Percentiles rank a stretch among this genome's conserved stretches.
Evolutionary conservation across 1,140 invertebrate genomes (phyloP).

Genomic region (Drosophila kurseongensis): DNA sequence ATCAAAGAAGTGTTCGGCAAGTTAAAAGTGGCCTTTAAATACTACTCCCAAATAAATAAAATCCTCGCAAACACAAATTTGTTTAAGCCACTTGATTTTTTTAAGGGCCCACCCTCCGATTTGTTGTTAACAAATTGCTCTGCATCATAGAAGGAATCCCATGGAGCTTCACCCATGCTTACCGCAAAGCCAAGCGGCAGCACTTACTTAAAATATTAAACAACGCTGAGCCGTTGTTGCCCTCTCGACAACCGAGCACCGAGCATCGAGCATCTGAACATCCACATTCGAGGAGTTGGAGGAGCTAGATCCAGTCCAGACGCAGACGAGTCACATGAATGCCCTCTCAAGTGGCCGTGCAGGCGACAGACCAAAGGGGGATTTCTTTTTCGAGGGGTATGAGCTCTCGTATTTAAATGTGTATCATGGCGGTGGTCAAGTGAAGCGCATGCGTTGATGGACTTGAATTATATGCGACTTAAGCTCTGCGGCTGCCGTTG

Average conservation of each 20-base stretch:
- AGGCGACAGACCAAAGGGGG: constrained; percentile 47
- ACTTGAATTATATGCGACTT: constrained; percentile 83
- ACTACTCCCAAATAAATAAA: not conserved
- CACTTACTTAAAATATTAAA: constrained; percentile 83
- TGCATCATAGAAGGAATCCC: constrained; percentile 22
- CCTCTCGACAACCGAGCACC: constrained; percentile 54
- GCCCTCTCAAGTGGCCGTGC: constrained; percentile 70
- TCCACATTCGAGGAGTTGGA: constrained; percentile 15
- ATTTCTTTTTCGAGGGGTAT: constrained; percentile 8
- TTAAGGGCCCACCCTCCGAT: not conserved
- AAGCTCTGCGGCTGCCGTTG: constrained; percentile 68
- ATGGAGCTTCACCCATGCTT: constrained; percentile 8
- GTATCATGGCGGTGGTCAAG: constrained; percentile 77
- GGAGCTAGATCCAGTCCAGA: constrained; percentile 41
- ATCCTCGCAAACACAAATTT: too few relatives aligned
- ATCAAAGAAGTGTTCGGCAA: too few relatives aligned
- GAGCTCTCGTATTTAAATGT: constrained; percentile 70
- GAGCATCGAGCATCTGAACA: constrained; percentile 18
- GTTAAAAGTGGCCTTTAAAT: not conserved
- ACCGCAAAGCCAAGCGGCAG: constrained; percentile 56
- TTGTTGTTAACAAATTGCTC: constrained; percentile 28
- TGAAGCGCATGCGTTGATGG: constrained; percentile 83
- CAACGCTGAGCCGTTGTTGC: constrained; percentile 69
- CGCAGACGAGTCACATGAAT: constrained; percentile 58
- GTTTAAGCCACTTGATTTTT: not conserved